phyloP scores from a whole-genome alignment of 1,140 invertebrate species.

The Hypothenemus hampei region DNA sequence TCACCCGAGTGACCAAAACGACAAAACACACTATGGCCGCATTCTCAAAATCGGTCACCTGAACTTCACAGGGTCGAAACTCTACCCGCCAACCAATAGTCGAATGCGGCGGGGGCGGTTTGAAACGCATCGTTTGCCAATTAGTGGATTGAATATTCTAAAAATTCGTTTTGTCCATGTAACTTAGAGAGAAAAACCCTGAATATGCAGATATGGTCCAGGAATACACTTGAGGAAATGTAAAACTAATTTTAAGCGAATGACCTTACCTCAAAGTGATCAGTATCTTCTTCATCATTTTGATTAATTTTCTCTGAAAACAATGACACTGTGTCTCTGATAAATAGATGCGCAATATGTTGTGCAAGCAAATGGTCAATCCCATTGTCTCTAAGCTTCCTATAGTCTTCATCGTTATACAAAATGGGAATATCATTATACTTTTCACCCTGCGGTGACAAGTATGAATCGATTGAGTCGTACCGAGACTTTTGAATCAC shows the following conservation, averaged over 20 bases:
- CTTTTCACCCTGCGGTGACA: slow-evolving; percentile 79
- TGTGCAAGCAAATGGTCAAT: slow-evolving; percentile 88
- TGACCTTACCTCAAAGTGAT: slow-evolving; percentile 97
- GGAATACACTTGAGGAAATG: no score
- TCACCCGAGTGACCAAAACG: slow-evolving; percentile 92
- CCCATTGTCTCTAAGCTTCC: slow-evolving; percentile 75
- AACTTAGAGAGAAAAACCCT: no score
- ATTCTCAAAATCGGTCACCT: slow-evolving; percentile 99
- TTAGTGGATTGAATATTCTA: slow-evolving; percentile 99
- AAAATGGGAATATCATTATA: slow-evolving; percentile 91
- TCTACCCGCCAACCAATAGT: slow-evolving; percentile 99
- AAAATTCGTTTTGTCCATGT: no score
- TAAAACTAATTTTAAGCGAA: no score
- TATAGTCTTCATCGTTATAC: slow-evolving; percentile 79
- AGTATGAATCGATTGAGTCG: slow-evolving; percentile 95
- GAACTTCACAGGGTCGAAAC: slow-evolving; percentile 97
- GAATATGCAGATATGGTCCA: no score
- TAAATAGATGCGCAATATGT: slow-evolving; percentile 98
- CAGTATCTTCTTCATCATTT: slow-evolving; percentile 89
- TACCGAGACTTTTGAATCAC: slow-evolving; percentile 94
- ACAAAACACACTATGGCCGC: slow-evolving; percentile 98
- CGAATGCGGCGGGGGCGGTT: slow-evolving; percentile 92
- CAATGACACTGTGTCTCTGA: slow-evolving; percentile 92
- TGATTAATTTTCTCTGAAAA: slow-evolving; percentile 96
- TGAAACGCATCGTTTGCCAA: slow-evolving; percentile 99